Evolutionary conservation across 92 coral and sea anemone species (phyloP).

Genomic region (Diadumene lineata): DNA sequence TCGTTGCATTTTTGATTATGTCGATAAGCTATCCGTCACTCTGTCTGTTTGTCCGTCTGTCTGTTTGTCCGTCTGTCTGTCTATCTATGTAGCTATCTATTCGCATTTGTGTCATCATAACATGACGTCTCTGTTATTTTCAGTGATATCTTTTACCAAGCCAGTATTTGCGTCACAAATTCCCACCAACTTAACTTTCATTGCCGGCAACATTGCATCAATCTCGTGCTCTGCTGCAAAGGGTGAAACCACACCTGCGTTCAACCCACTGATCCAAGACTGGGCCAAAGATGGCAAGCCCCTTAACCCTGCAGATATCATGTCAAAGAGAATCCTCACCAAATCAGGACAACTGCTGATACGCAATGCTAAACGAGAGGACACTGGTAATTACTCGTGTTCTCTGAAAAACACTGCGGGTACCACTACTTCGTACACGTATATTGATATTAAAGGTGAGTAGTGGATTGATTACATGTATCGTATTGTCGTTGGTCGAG

Average conservation of each 20-base stretch:
- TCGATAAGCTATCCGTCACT: too few relatives aligned
- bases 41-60: too few relatives aligned
- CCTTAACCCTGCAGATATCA: conserved; percentile 23
- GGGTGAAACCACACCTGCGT: conserved; percentile 12
- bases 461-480: too few relatives aligned
- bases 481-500: too few relatives aligned
- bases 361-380: conserved; percentile 39
- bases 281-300: conserved; percentile 86
- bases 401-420: conserved; percentile 65
- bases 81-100: background rate
- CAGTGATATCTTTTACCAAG: conserved; percentile 44
- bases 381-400: conserved; percentile 80
- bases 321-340: conserved; percentile 21
- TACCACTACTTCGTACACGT: conserved; percentile 31
- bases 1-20: too few relatives aligned
- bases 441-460: background rate
- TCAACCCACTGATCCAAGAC: conserved; percentile 35
- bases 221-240: conserved; percentile 43
- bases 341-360: conserved; percentile 50
- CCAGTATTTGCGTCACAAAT: conserved; percentile 38
- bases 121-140: too few relatives aligned
- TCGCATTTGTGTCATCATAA: too few relatives aligned
- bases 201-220: conserved; percentile 38
- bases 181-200: conserved; percentile 22
- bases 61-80: too few relatives aligned